Base-by-base conservation (phyloP, 2,888 invertebrate genomes). In the Plebejus anna region DNA sequence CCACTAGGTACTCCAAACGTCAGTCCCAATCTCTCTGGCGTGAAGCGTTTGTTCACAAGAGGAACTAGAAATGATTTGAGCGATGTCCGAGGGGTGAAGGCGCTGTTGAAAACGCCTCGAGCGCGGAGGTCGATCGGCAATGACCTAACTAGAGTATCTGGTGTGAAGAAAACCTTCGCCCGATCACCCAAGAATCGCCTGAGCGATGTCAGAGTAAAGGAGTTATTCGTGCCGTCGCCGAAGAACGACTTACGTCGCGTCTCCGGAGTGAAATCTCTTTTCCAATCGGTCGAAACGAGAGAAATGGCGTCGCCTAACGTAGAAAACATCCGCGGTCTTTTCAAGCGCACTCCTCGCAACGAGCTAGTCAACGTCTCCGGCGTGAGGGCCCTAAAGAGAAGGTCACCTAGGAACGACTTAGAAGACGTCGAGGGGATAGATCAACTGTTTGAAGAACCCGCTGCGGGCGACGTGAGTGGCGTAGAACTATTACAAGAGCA, bases 351-450 rank as follows among this genome's bases (percentile, higher is more conserved):
- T 42, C 88, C 89, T 0, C 79, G 76, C 0, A 87, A 92, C 75
- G 90, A 92, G 72, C 80, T 92, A 76, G 81, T 87, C 1, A 85
- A 92, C 75, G 88, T 93, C 0, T 86, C 87, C 0, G 92, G 93
- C 1, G 89, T 92, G 0, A 91, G 88, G 78, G 82, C 81, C 0
- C 57, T 88, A 32, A 82, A 81, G 4, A 78, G 80, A 1, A 81
- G 80, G 4, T 87, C 88, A 0, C 90, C 90, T 0, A 83, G 77
- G 38, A 89, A 92, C 78, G 89, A 92, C 36, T 77, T 92, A 38
- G 80, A 81, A 0, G 89, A 91, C 77, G 86, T 92, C 0, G 79
- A 88, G 7, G 92, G 91, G 0, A 87, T 92, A 9, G 84, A 83
- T 51, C 79, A 81, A 1, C 77, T 89, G 80, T 91, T 89, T 80